Base-by-base conservation (phyloP, 2,888 invertebrate genomes). In the Himalopsyche kuldschensis region DNA sequence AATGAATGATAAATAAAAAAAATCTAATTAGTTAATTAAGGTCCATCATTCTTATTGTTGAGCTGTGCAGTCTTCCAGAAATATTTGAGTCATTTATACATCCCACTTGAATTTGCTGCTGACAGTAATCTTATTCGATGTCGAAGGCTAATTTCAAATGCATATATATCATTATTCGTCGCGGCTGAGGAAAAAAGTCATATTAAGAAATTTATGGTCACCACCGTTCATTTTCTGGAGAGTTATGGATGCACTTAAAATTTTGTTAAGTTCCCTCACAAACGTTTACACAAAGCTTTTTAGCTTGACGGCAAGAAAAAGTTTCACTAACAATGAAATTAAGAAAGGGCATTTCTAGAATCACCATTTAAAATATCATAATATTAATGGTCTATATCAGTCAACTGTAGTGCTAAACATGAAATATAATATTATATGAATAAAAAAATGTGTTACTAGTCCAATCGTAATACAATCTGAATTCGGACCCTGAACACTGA, bases 51-150 rank as follows among this genome's bases (percentile, higher is more conserved):
- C 8, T 35, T 35, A 35, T 35, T 41, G 41, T 41, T 41, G 15
- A 15, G 2, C 4, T 15, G 0, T 15, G 4, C 41, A 35, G 27
- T 41, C 46, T 47, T 47, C 46, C n/a, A 78, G 41, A 77, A 20
- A 78, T 46, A 78, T 78, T 30, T 30, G 41, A 78, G 46, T 78
- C 78, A 78, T 78, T 47, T 30, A 46, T 4, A 35, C 48, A 46
- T 20, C 41, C 46, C 78, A 78, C 30, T 32, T 79, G 55, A 30
- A 79, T 55, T 27, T 41, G 32, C 15, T 55, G 46, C 77, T 55
- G 79, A 78, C 46, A 78, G 48, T 48, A 79, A 79, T 48, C 32
- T 24, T 32, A 31, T 24, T 35, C 35, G 79, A 79, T 79, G 48
- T 79, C 79, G 20, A 47, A 41, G 77, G 46, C 31, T 77, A 77